Conservation (phyloP, 1,140 invertebrate species). For the Rhyacophila brunnea region DNA sequence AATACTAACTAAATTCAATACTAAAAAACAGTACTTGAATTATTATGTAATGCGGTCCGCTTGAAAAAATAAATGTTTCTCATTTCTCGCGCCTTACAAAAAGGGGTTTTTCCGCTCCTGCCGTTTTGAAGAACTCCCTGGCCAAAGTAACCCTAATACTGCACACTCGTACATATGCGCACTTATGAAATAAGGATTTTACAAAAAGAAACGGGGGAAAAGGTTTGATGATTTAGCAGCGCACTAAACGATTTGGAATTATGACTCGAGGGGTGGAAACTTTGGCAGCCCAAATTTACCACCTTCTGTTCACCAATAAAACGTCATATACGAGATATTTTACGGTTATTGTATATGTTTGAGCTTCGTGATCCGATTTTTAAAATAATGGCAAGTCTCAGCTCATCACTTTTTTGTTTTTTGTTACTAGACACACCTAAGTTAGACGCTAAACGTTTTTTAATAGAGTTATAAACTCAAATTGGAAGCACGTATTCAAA, state of each 20-base stretch:
- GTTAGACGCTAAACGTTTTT: too few relatives aligned
- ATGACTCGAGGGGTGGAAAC: conserved; percentile 6
- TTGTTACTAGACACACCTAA: too few relatives aligned
- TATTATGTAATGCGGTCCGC: too few relatives aligned
- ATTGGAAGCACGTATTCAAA: too few relatives aligned
- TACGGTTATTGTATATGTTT: conserved; percentile 20
- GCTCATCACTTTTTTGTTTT: too few relatives aligned
- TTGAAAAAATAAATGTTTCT: too few relatives aligned
- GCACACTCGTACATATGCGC: not conserved
- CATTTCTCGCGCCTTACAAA: not conserved
- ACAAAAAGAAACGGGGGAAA: conserved; percentile 8
- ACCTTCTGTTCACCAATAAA: conserved; percentile 10
- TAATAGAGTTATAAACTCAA: too few relatives aligned
- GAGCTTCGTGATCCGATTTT: conserved; percentile 2
- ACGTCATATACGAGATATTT: conserved; percentile 10
- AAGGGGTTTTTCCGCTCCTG: not conserved
- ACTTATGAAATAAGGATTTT: conserved; percentile 5
- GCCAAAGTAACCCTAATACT: not conserved
- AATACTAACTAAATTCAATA: too few relatives aligned
- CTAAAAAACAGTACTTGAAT: too few relatives aligned
- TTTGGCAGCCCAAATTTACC: not conserved
- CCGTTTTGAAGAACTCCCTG: not conserved
- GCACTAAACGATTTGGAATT: conserved; percentile 20
- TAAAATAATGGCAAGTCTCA: not conserved
- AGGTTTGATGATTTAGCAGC: conserved; percentile 14